Conservation (phyloP, 2,113 vertebrate species). For the Tapirus terrestris region DNA sequence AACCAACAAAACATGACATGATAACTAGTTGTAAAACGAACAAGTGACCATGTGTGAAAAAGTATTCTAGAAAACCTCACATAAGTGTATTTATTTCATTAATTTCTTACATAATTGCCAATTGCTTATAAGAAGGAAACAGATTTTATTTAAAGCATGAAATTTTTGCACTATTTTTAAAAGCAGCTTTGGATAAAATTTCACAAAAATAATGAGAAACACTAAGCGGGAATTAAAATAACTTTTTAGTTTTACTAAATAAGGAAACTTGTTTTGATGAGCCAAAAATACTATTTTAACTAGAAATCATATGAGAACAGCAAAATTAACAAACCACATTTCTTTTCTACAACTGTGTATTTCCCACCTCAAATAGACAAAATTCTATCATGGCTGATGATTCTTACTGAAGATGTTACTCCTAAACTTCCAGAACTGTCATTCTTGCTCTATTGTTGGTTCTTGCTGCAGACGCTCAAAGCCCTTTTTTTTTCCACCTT, state of each 20-base stretch:
- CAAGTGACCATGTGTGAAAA: background rate
- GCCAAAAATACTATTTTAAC: constrained; percentile 37
- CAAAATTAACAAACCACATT: background rate
- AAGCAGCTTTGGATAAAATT: constrained; percentile 12
- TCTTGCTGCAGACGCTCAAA: constrained; percentile 49
- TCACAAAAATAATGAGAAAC: constrained; percentile 44
- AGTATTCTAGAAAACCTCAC: background rate
- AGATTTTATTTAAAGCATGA: constrained; percentile 49
- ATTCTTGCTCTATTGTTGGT: background rate
- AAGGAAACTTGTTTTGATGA: constrained; percentile 13
- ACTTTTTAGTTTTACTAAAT: constrained; percentile 49
- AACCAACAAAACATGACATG: background rate
- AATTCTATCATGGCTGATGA: background rate
- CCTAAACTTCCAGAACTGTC: background rate
- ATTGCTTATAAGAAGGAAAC: constrained; percentile 31
- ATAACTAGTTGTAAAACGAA: constrained; percentile 22
- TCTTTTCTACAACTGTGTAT: background rate
- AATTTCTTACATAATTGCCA: constrained; percentile 3
- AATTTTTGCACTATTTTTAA: constrained; percentile 38
- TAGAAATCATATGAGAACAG: constrained; percentile 13
- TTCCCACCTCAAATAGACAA: background rate
- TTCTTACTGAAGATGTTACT: background rate
- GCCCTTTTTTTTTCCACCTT: constrained; percentile 17
- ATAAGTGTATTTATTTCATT: background rate
- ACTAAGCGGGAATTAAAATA: constrained; percentile 18